Base-by-base conservation (phyloP, 2,113 vertebrate genomes). In the Amblyopsis rosae region DNA sequence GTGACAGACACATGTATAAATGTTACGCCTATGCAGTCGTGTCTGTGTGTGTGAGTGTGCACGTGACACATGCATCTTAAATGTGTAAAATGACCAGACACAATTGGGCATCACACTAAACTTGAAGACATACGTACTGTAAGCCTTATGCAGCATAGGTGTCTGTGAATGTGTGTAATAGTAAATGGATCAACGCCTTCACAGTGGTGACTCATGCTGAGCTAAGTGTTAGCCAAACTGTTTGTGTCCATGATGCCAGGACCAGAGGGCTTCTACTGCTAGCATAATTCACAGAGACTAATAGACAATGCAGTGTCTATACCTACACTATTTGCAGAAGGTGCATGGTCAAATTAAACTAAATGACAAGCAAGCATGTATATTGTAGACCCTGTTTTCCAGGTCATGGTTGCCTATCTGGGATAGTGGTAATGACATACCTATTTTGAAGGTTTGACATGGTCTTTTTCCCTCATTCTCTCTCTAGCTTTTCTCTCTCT, bases 181-280 rank as follows among this genome's bases (percentile, higher is more conserved):
- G 69, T 68, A 56, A 60, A 64, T 54, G 6, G 17, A 55, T 59
- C 79, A 67, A 67, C 70, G 35, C 79, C 73, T 78, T 84, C 77
- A 72, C 5, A 65, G 60, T 50, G 81, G 73, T 75, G 85, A 84
- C 65, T 87, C 82, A 86, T 19, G 9, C 45, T 67, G 71, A 80
- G 70, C 76, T 57, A 59, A 46, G 76, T 70, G 59, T 73, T 78
- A 64, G 74, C 56, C 81, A 69, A 79, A 84, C 17, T 60, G 32
- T 41, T 79, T 51, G 67, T 83, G 73, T 67, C 74, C 67, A 80
- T 80, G 68, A 81, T 85, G 58, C 78, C 72, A 1, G 70, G 19
- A 59, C 50, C 56, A 64, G 9, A 58, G 72, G 54, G 69, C 10
- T 26, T 58, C 47, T 11, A 12, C 26, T 70, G 77, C 58, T 33